Conservation (phyloP, 2,797 vertebrate genomes). For the Lagorchestes hirsutus region DNA sequence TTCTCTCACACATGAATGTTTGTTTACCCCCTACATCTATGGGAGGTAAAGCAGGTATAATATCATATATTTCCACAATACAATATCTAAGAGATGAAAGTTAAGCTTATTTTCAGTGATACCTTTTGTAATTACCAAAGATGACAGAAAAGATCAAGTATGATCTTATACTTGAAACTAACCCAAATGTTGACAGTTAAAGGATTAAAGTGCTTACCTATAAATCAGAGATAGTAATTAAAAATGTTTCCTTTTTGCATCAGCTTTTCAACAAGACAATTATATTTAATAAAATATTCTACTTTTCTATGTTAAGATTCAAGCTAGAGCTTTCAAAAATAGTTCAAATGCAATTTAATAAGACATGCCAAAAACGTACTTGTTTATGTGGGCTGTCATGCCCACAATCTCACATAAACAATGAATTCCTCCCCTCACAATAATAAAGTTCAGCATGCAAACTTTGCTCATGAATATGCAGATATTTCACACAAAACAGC, state of each 20-base stretch:
- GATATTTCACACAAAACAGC: rapidly evolving
- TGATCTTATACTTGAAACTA: conserved; percentile 17
- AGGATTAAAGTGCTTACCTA: no score
- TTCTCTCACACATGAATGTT: rapidly evolving
- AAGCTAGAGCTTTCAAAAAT: background rate
- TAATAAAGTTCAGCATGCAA: rapidly evolving
- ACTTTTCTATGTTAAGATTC: background rate
- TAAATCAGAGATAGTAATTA: rapidly evolving
- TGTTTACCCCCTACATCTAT: rapidly evolving
- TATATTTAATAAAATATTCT: background rate
- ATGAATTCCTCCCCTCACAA: background rate
- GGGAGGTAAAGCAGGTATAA: background rate
- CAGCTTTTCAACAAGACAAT: background rate
- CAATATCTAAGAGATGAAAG: conserved; percentile 33
- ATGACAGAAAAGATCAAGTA: conserved; percentile 45
- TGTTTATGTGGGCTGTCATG: background rate
- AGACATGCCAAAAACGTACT: rapidly evolving
- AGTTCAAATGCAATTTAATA: rapidly evolving
- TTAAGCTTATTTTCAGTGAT: background rate
- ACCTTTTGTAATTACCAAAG: conserved; percentile 37
- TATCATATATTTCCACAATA: background rate
- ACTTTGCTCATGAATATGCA: background rate
- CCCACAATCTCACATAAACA: background rate
- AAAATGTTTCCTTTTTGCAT: background rate
- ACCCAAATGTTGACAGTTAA: background rate